A percentile compares a stretch with the other conserved stretches of the same genome.
Evolutionary conservation across 1,140 invertebrate genomes (phyloP).

Genomic region (Drusus annulatus): DNA sequence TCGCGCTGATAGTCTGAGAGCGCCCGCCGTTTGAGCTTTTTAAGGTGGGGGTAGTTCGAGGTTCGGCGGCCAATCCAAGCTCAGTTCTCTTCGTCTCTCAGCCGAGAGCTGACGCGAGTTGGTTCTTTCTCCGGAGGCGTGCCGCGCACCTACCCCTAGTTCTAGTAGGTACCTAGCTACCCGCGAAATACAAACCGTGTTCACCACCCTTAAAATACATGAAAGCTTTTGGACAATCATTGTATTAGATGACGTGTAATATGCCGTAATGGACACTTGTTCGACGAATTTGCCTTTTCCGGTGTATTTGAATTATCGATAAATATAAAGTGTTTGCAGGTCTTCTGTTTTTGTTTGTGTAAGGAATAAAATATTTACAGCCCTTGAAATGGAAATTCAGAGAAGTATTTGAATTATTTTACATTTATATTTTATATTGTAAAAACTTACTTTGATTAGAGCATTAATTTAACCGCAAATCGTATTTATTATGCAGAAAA

Average conservation of each 20-base stretch:
- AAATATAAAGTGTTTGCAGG: conserved; percentile 15
- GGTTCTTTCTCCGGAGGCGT: not conserved
- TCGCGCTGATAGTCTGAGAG: not conserved
- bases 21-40: conserved; percentile 27
- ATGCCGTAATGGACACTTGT: conserved; percentile 27
- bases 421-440: too few relatives aligned
- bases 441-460: not conserved
- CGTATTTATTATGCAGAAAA: not conserved
- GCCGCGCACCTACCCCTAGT: not conserved
- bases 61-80: conserved; percentile 17
- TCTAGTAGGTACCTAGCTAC: not conserved
- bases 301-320: conserved; percentile 4
- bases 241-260: conserved; percentile 12
- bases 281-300: not conserved
- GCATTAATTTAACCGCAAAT: not conserved
- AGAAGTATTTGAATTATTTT: not conserved
- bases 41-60: not conserved
- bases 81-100: conserved; percentile 7
- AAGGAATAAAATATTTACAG: conserved; percentile 1
- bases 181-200: not conserved
- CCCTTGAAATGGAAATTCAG: not conserved
- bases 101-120: not conserved
- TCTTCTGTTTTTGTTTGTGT: conserved; percentile 24
- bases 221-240: conserved; percentile 21
- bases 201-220: not conserved